Evolutionary conservation across 2,113 vertebrate species (phyloP), one percentile per base, ranked within the genome.

Genomic region (Pangasianodon hypophthalmus): DNA sequence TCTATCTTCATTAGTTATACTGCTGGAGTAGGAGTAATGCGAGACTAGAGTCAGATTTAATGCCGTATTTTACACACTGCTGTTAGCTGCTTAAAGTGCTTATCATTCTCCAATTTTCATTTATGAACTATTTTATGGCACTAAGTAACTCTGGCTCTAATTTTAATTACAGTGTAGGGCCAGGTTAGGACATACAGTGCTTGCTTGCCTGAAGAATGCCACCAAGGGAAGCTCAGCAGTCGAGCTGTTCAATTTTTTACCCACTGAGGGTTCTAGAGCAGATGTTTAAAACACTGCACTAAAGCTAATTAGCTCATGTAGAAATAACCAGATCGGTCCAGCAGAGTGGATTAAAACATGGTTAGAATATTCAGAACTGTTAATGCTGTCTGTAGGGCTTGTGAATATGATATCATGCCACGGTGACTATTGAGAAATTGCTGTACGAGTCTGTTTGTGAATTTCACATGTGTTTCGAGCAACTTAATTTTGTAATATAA

Each of bases 251-350:
- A 77, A 7, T 60, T 37, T 54, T 32, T 32, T 58, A 3, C 41
- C 50, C 41, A 19, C 44, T 3, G 7, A n/a, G 4, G 24, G 24
- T 48, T 67, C 44, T 44, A 50, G 29, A 46, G 26, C 50, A 88
- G 50, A 84, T 84, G 14, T 84, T 77, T 58, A 48, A 50, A 89
- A 73, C 50, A 71, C 37, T 56, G 18, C 67, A 58, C 84, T 75
- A 46, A 64, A 79, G 14, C 83, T 85, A 41, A 85, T 85, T 75
- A 41, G n/a, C 46, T 85, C 16, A n/a, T 64, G 41, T 24, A 62
- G 69, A 60, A 89, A 64, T 85, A 32, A 62, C 29, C 54, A 60
- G 48, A 77, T 85, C 50, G 79, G n/a, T 62, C 37, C 2, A 58
- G 48, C 52, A 44, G 46, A 62, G 75, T 37, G 21, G 26, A 80